Percentiles rank a stretch among this genome's conserved stretches.
These are phyloP conservation scores for Brachypalpus laphriformis DNA, from an alignment of 2,888 invertebrate species.

Conservation along the genomic window DNA sequence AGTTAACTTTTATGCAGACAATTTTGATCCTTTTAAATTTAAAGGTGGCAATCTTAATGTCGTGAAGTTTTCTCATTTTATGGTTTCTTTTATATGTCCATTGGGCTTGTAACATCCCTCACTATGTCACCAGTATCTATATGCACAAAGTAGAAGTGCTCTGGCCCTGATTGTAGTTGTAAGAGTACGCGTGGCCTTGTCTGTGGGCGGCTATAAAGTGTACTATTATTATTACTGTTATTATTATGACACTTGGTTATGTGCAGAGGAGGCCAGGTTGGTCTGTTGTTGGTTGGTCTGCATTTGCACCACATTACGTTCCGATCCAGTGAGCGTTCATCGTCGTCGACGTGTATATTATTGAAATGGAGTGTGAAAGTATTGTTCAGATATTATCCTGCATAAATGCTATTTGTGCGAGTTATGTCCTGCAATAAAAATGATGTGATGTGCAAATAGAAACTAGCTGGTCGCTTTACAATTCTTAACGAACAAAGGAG, in stretches of 20 bases:
- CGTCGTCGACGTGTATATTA: not conserved
- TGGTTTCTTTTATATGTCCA: slow-evolving; percentile 53
- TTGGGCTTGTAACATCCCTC: slow-evolving; percentile 36
- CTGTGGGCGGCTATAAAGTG: not conserved
- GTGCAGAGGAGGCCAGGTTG: not conserved
- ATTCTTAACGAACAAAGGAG: too few relatives aligned
- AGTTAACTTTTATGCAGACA: slow-evolving; percentile 72
- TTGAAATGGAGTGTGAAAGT: not conserved
- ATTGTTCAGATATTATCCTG: not conserved
- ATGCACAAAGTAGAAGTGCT: not conserved
- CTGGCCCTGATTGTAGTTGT: slow-evolving; percentile 3
- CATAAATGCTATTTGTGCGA: not conserved
- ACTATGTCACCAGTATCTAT: slow-evolving; percentile 18
- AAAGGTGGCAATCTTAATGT: slow-evolving; percentile 71
- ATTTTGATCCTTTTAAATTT: slow-evolving; percentile 74
- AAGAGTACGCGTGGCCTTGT: not conserved
- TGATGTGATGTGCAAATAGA: not conserved
- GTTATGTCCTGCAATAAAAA: slow-evolving; percentile 8
- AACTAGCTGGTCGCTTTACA: not conserved
- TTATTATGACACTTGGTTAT: slow-evolving; percentile 22
- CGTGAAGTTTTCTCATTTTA: slow-evolving; percentile 46
- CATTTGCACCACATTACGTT: not conserved
- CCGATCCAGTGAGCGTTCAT: not conserved
- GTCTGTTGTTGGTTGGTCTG: not conserved
- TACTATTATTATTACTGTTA: slow-evolving; percentile 2